Percentiles rank a stretch among this genome's conserved stretches.
These are phyloP conservation scores for Myopa tessellatipennis DNA, from an alignment of 2,888 invertebrate genomes.

Conservation along the genomic window DNA sequence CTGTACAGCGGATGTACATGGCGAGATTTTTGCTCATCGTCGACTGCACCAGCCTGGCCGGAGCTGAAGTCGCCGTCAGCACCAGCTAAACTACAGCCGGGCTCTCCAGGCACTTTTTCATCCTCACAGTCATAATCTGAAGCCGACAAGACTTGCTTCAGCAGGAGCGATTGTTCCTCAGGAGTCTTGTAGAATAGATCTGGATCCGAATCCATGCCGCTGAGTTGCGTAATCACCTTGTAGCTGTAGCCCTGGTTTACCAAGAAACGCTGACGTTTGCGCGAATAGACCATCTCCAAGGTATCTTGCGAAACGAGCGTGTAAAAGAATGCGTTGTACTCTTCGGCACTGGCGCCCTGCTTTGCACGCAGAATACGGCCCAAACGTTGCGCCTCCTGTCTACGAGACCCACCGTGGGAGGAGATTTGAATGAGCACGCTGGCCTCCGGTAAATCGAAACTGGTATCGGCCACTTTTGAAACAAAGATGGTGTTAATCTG, in stretches of 20 bases:
- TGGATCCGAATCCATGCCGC: conserved; percentile 93
- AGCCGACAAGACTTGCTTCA: conserved; percentile 92
- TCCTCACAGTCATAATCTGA: conserved; percentile 97
- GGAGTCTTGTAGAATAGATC: conserved; percentile 87
- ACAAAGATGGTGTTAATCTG: conserved; percentile 94
- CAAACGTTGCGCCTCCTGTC: conserved; percentile 98
- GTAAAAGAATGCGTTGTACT: conserved; percentile 99
- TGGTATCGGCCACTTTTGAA: conserved; percentile 99
- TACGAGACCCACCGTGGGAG: conserved; percentile 96
- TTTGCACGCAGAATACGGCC: conserved; percentile 96
- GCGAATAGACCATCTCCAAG: conserved; percentile 97
- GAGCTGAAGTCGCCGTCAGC: conserved; percentile 80
- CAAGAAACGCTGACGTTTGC: conserved; percentile 96
- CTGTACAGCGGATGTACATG: conserved; percentile 95
- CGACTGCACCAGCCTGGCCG: conserved; percentile 92
- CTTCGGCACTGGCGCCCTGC: conserved; percentile 94
- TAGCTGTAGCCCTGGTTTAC: conserved; percentile 99
- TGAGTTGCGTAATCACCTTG: conserved; percentile 94
- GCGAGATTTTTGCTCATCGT: conserved; percentile 73
- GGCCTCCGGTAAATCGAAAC: conserved; percentile 99
- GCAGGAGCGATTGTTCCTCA: conserved; percentile 91
- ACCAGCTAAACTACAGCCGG: conserved; percentile 70
- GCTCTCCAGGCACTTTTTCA: conserved; percentile 85
- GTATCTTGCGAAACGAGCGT: conserved; percentile 99
- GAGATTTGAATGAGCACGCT: conserved; percentile 99